These are phyloP conservation scores for Sympetrum striolatum DNA, from an alignment of 2,888 invertebrate species.

Conservation along the genomic window DNA sequence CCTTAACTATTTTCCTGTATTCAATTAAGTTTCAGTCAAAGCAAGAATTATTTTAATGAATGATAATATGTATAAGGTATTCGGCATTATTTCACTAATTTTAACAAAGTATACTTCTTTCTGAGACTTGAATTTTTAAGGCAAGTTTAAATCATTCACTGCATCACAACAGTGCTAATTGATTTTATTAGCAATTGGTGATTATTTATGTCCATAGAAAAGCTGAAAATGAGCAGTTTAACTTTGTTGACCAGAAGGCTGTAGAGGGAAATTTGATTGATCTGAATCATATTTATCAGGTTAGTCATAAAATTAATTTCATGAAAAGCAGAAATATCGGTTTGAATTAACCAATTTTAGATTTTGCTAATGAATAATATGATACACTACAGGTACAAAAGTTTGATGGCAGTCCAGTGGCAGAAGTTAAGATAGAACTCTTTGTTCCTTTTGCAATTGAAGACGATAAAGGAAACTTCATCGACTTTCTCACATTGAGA, in stretches of 20 bases:
- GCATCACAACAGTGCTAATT: too few species aligned
- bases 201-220: background rate
- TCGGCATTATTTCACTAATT: too few species aligned
- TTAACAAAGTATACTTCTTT: too few species aligned
- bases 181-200: background rate
- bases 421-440: background rate
- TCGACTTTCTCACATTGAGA: too few species aligned
- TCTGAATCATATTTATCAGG: background rate
- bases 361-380: background rate
- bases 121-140: too few species aligned
- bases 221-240: background rate
- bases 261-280: background rate
- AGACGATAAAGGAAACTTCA: background rate
- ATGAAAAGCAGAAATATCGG: background rate
- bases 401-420: slow-evolving; percentile 1
- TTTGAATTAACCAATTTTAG: background rate
- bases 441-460: background rate
- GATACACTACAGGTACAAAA: background rate
- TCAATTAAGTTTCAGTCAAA: too few species aligned
- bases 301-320: background rate
- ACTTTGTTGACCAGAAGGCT: too few species aligned
- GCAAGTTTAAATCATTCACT: too few species aligned
- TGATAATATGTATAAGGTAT: too few species aligned
- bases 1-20: too few species aligned
- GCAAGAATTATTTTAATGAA: too few species aligned